Evolutionary conservation across 2,888 invertebrate species (phyloP).

Genomic region (Drosophila formosana): DNA sequence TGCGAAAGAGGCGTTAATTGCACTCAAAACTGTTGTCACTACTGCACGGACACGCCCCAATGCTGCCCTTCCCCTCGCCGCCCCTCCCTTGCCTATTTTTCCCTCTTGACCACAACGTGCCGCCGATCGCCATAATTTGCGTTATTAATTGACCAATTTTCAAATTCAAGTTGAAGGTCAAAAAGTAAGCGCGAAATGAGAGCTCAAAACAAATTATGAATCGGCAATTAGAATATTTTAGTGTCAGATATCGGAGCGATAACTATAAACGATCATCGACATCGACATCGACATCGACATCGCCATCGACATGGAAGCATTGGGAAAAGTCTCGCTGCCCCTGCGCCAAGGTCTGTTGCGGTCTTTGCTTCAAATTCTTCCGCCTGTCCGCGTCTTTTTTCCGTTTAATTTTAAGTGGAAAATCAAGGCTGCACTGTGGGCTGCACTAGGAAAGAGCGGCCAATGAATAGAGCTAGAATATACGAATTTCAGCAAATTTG

Average conservation of each 20-base stretch:
- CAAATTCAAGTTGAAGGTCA: conserved; percentile 79
- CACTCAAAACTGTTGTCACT: conserved; percentile 74
- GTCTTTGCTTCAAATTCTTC: conserved; percentile 35
- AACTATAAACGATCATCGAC: conserved; percentile 15
- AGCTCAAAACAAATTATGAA: conserved; percentile 51
- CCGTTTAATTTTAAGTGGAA: conserved; percentile 22
- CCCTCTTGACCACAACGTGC: conserved; percentile 22
- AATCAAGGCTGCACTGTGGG: conserved; percentile 30
- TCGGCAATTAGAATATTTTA: conserved; percentile 63
- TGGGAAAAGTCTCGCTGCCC: conserved; percentile 37
- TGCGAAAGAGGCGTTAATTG: conserved; percentile 70
- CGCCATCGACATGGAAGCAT: neutral
- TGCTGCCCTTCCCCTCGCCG: conserved; percentile 1
- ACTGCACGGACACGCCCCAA: conserved; percentile 42
- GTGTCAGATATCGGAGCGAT: conserved; percentile 30
- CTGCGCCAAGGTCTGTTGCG: conserved; percentile 43
- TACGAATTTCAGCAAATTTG: neutral
- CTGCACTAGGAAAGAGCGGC: neutral
- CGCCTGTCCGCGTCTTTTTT: conserved; percentile 16
- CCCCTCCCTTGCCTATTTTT: neutral
- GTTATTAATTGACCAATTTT: conserved; percentile 79
- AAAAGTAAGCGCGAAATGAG: conserved; percentile 54
- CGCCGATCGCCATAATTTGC: conserved; percentile 71
- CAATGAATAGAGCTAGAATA: neutral
- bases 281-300: conserved; percentile 11